Evolutionary conservation across 2,113 vertebrate species (phyloP), one percentile per base, ranked within the genome.

Genomic region (Psophia crepitans): DNA sequence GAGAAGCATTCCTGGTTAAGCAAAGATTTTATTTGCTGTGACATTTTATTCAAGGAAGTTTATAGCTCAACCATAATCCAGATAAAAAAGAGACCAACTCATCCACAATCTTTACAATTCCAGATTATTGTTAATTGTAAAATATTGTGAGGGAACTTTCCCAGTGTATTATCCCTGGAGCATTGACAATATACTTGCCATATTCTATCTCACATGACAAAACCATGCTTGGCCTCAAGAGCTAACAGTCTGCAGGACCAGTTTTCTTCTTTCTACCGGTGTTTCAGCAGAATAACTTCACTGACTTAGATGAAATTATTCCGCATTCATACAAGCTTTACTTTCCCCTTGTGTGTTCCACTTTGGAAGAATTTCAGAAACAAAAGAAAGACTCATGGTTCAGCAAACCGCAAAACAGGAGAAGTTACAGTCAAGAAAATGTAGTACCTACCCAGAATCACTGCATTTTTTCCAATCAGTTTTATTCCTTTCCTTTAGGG

Each of bases 291-390:
- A 73, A 58, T n/a, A 73, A 53, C 39, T 84, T 68, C 69, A n/a
- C 37, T 30, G 28, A 35, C 14, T 82, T 63, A 44, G 84, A 76
- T 39, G 23, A 84, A 84, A 63, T 91, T 66, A 78, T 66, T 94
- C 73, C 63, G 77, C 69, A 48, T 82, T 63, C 87, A 75, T 46
- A 78, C 46, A 23, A 71, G 51, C 71, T 91, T 86, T 89, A 77
- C 43, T 43, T 77, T 48, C 23, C 84, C 43, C 77, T 77, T 39
- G 46, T 54, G 64, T 35, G n/a, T 75, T 87, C 43, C 9, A 24
- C 73, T 82, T 81, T 24, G 56, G 74, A 94, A 87, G 33, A 81
- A 63, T 64, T 94, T 95, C 73, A 79, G 82, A 91, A 91, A 87
- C 37, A 63, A 70, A 88, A 77, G 35, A 61, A 60, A 93, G 46